Conservation (phyloP, 1,140 invertebrate species). For the Tribolium castaneum region DNA sequence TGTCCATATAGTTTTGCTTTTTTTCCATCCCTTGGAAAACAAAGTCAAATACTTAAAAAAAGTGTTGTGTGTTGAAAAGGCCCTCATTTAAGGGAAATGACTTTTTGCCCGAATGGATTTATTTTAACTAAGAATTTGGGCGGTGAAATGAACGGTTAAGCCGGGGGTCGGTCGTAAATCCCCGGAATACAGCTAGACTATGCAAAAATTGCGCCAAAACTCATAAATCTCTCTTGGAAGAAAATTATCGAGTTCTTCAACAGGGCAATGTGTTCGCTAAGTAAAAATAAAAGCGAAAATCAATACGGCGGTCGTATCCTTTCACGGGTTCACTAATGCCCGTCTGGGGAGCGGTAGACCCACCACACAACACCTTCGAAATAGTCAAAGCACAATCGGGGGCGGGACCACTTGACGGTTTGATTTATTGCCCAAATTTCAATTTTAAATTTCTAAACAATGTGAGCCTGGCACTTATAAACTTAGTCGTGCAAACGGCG, state of each 20-base stretch:
- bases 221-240: slow-evolving; percentile 28
- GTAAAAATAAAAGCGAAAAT: slow-evolving; percentile 46
- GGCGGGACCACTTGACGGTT: slow-evolving; percentile 41
- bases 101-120: neutral
- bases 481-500: slow-evolving; percentile 27
- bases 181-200: neutral
- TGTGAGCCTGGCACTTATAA: slow-evolving; percentile 5
- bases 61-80: too few relatives aligned
- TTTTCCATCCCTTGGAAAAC: too few relatives aligned
- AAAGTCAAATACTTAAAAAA: too few relatives aligned
- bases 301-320: slow-evolving; percentile 41
- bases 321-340: slow-evolving; percentile 41
- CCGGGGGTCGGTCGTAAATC: slow-evolving; percentile 2
- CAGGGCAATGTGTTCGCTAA: slow-evolving; percentile 34
- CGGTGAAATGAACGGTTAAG: neutral
- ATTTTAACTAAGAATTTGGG: neutral
- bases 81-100: neutral
- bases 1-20: too few relatives aligned
- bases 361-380: slow-evolving; percentile 41
- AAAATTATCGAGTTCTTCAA: slow-evolving; percentile 36
- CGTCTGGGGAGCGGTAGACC: slow-evolving; percentile 43
- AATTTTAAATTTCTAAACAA: slow-evolving; percentile 45
- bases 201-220: slow-evolving; percentile 31
- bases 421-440: slow-evolving; percentile 46
- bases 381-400: slow-evolving; percentile 46